Evolutionary conservation across 2,888 invertebrate species (phyloP).

Genomic region (Drosophila koepferae): DNA sequence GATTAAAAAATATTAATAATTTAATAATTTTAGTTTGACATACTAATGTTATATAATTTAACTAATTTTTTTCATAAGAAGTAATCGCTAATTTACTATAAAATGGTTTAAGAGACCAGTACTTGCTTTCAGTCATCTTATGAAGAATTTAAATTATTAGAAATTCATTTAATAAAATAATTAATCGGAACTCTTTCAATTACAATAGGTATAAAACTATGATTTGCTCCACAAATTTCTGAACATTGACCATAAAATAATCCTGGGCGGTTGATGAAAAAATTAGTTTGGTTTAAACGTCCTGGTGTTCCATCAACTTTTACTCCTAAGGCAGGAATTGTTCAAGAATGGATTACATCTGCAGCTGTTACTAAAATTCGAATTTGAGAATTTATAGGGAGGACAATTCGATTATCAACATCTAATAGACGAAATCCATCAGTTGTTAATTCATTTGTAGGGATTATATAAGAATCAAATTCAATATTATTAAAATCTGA

Average conservation of each 20-base stretch:
- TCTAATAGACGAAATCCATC: background rate
- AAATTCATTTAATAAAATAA: background rate
- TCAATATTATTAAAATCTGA: background rate
- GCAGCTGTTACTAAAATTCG: background rate
- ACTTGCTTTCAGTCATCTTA: constrained; percentile 90
- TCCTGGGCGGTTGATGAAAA: background rate
- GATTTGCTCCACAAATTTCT: background rate
- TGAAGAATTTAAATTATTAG: constrained; percentile 85
- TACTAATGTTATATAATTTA: background rate
- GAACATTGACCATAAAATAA: background rate
- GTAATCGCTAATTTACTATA: constrained; percentile 88
- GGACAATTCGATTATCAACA: background rate
- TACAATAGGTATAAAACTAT: background rate
- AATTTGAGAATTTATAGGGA: background rate
- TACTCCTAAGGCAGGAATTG: background rate
- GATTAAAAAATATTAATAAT: constrained; percentile 87
- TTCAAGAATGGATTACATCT: background rate
- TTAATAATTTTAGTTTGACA: constrained; percentile 85
- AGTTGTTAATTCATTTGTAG: background rate
- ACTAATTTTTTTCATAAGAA: constrained; percentile 55
- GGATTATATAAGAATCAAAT: background rate
- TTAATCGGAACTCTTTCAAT: background rate
- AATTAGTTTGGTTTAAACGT: background rate
- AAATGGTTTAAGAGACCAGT: constrained; percentile 89
- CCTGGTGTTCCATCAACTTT: background rate